Base-by-base conservation (phyloP, 2,797 vertebrate species). In the Carapus acus region DNA sequence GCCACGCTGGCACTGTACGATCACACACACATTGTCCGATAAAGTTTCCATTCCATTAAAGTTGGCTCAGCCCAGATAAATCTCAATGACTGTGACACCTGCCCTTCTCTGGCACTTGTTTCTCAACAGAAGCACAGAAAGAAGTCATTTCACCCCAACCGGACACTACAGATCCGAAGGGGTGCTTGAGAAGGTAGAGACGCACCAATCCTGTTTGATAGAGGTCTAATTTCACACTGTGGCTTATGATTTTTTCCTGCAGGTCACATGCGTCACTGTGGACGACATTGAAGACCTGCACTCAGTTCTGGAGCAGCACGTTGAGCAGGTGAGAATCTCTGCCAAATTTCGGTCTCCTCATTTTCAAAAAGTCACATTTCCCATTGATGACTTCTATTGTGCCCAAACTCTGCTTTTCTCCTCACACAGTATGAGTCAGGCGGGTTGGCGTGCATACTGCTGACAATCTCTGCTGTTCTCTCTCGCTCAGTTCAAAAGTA, bases 381-480 rank as follows among this genome's bases (percentile, higher is more conserved):
- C n/a, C n/a, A n/a, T n/a, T n/a, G n/a, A 13, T 13, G 4, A 27
- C 43, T 15, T 8, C 18, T 31, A 24, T 16, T 39, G 9, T 12
- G 54, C 7, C 50, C 7, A 43, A 7, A 57, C 53, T 58, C 4
- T 12, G 27, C 43, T 34, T 21, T 58, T 24, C 21, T 39, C 11
- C 45, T 31, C 46, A 50, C 20, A 39, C 81, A 98, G 96, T 96
- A 95, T 69, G 93, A 96, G 80, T 69, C 41, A 0, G 93, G 92
- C 37, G 85, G 85, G 15, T 85, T 80, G 0, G 94, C 93, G 6
- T 97, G 94, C 67, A 62, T 97, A 60, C 85, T 97, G 43, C 85
- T 98, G 49, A 90, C 88, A 0, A 52, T 96, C 65, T 97, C 94
- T 3, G 91, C 91, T 60, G 78, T 97, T 77, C 84, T 97, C 46